phyloP scores from a whole-genome alignment of 2,797 vertebrate species.

The Takifugu ocellatus region DNA sequence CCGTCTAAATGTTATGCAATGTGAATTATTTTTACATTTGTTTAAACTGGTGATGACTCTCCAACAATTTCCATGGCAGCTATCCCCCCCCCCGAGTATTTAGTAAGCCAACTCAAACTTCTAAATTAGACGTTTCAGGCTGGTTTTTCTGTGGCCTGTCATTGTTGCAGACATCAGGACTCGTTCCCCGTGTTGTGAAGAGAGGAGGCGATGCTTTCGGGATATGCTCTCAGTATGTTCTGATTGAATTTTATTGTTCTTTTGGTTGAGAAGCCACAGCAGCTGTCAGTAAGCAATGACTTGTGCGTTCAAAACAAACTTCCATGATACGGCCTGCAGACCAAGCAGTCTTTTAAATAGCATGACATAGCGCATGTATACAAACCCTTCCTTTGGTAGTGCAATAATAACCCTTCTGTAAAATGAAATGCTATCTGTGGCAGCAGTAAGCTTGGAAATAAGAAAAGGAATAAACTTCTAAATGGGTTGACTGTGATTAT shows the following conservation, averaged over 20 bases:
- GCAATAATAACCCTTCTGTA: slow-evolving; percentile 37
- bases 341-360: slow-evolving; percentile 19
- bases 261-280: slow-evolving; percentile 61
- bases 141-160: slow-evolving; percentile 74
- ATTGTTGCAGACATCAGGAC: slow-evolving; percentile 56
- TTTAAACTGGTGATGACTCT: slow-evolving; percentile 60
- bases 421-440: slow-evolving; percentile 31
- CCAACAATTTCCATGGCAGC: slow-evolving; percentile 61
- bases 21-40: slow-evolving; percentile 61
- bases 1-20: slow-evolving; percentile 30
- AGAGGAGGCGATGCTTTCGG: slow-evolving; percentile 33
- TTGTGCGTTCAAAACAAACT: slow-evolving; percentile 40
- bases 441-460: slow-evolving; percentile 10
- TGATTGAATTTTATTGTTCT: slow-evolving; percentile 37
- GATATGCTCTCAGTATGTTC: slow-evolving; percentile 27
- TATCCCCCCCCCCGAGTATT: slow-evolving; percentile 55
- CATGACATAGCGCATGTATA: slow-evolving; percentile 25
- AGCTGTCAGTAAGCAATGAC: slow-evolving; percentile 56
- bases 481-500: slow-evolving; percentile 23
- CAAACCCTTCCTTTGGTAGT: slow-evolving; percentile 34
- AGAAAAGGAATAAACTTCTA: slow-evolving; percentile 7
- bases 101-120: slow-evolving; percentile 50
- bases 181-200: slow-evolving; percentile 13
- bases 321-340: slow-evolving; percentile 45
- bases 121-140: slow-evolving; percentile 64